These are phyloP conservation scores for Drosophila colorata DNA, from an alignment of 2,888 invertebrate species.

Conservation along the genomic window DNA sequence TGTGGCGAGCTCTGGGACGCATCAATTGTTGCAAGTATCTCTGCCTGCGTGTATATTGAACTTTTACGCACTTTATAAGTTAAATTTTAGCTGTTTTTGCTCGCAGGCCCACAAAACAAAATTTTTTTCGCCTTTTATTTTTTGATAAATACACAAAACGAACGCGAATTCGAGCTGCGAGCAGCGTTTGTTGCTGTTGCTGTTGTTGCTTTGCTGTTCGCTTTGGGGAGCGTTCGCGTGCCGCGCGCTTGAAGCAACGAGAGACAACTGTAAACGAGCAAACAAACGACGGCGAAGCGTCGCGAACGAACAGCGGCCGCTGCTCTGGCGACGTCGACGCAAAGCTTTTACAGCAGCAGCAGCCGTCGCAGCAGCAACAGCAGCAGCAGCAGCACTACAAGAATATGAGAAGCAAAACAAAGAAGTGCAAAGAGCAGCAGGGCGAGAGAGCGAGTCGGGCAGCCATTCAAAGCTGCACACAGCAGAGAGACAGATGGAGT, in stretches of 20 bases:
- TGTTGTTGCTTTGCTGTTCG: constrained; percentile 30
- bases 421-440: constrained; percentile 73
- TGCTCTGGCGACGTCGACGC: constrained; percentile 57
- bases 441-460: constrained; percentile 13
- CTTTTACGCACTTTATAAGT: constrained; percentile 56
- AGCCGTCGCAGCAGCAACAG: constrained; percentile 18
- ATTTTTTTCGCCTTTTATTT: constrained; percentile 11
- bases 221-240: constrained; percentile 75
- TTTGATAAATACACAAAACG: constrained; percentile 59
- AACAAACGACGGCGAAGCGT: constrained; percentile 68
- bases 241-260: constrained; percentile 82
- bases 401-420: constrained; percentile 80
- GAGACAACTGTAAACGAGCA: constrained; percentile 82
- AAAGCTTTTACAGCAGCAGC: constrained; percentile 72
- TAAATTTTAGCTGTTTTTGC: constrained; percentile 12
- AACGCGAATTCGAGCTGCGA: constrained; percentile 48
- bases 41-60: constrained; percentile 17
- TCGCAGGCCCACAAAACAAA: constrained; percentile 2
- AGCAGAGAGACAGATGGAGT: constrained; percentile 13
- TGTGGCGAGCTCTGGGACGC: constrained; percentile 41
- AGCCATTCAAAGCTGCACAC: constrained; percentile 22
- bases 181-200: constrained; percentile 31
- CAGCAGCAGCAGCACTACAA: constrained; percentile 46
- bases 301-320: constrained; percentile 67
- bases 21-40: constrained; percentile 49